Evolutionary conservation across 2,797 vertebrate genomes (phyloP), one percentile per base, ranked within the genome.

Genomic region (Caiman crocodilus): DNA sequence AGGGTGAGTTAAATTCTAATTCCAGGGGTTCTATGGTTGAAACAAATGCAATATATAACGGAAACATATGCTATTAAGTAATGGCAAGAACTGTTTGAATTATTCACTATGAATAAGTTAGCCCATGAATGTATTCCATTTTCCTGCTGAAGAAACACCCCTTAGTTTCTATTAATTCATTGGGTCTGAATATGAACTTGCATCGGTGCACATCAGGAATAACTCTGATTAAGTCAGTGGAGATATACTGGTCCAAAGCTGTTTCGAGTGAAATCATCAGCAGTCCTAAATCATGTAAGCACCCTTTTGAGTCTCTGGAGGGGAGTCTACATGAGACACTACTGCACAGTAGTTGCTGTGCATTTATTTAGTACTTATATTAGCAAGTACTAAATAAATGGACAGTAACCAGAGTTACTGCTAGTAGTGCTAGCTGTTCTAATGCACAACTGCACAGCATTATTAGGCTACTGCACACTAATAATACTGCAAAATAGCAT

Each of bases 41-140:
- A 90, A 14, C 6, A 5, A 50, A 78, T 0, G 63, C 1, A 4
- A 21, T 2, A 17, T 28, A 42, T 69, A 82, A 61, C 69, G 85
- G 67, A 75, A 91, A 79, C 76, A 78, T 0, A 1, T 21, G 71
- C 63, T 59, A 28, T 69, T 91, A 57, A 91, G 83, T 55, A 79
- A 55, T 28, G 87, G 83, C 71, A 76, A 87, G 64, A 57, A 28
- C 28, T 1, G 69, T 25, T 32, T 94, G 90, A 93, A 94, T 96
- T 91, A 93, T 84, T 94, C 91, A 93, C 88, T 80, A 50, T 0
- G 88, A 94, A 91, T 92, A 87, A 76, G 86, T 84, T 2, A 92
- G 82, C 0, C 60, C 0, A 67, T 4, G 25, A 84, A 87, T 89
- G 65, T 84, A 91, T 69, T 35, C 76, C 78, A 59, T 42, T 35